Conservation (phyloP, 2,113 vertebrate species). For the Takifugu bimaculatus region DNA sequence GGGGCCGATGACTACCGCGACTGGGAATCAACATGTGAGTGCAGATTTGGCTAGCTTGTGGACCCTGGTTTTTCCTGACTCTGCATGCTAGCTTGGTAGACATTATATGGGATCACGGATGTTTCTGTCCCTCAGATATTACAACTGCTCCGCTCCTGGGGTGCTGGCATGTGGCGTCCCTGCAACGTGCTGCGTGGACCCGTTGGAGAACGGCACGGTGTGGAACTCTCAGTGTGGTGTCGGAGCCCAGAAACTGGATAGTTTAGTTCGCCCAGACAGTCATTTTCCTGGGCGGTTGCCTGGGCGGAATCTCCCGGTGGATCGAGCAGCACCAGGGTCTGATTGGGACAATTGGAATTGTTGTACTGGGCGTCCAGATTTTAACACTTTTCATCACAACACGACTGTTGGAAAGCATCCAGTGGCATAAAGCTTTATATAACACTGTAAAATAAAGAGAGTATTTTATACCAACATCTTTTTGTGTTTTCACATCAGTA, state of each 20-base stretch:
- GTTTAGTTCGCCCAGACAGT: slow-evolving; percentile 54
- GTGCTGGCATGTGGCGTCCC: slow-evolving; percentile 85
- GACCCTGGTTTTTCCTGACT: not conserved
- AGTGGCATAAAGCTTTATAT: slow-evolving; percentile 33
- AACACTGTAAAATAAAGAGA: not conserved
- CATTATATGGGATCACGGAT: not conserved
- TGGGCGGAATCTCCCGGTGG: slow-evolving; percentile 74
- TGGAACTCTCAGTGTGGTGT: slow-evolving; percentile 82
- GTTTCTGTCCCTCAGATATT: slow-evolving; percentile 75
- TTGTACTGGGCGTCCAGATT: slow-evolving; percentile 71
- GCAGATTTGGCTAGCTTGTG: not conserved
- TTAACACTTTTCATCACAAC: slow-evolving; percentile 66
- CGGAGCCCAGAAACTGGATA: slow-evolving; percentile 71
- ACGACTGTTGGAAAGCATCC: slow-evolving; percentile 70
- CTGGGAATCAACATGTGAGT: slow-evolving; percentile 91
- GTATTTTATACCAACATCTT: too few species aligned
- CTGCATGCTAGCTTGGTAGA: not conserved
- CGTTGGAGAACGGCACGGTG: slow-evolving; percentile 75
- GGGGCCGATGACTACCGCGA: slow-evolving; percentile 82
- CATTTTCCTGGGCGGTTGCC: slow-evolving; percentile 80
- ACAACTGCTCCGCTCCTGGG: slow-evolving; percentile 87
- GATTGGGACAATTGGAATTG: not conserved
- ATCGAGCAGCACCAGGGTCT: slow-evolving; percentile 57
- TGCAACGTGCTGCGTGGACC: slow-evolving; percentile 84
- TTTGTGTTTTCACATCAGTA: too few species aligned